Base-by-base conservation (phyloP, 1,140 invertebrate genomes). In the Triops longicaudatus region DNA sequence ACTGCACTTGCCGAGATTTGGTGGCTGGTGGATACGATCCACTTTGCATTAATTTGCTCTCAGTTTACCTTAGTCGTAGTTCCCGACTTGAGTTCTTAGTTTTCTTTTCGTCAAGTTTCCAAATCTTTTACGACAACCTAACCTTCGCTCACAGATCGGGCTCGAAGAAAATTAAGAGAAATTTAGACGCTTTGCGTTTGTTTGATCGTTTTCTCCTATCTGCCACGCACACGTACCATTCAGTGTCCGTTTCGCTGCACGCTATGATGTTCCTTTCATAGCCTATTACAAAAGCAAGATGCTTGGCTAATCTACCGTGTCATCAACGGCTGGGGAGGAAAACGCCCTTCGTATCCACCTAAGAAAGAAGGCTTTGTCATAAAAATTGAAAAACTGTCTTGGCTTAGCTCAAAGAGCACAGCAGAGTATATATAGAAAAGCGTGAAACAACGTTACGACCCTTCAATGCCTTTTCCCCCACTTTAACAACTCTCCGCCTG, bases 401-500 rank as follows among this genome's bases (percentile, higher is more conserved):
- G 50, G n/a, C 50, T 63, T 63, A 63, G 50, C 31, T 37, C 31
- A 63, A 63, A 17, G 17, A 63, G 22, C 12, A 6, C 14, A 63
- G 11, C 5, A 17, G 14, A 63, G 22, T 63, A 63, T 22, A 63
- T n/a, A 63, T 6, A 63, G 17, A 63, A 63, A 22, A 63, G 50
- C 50, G 50, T 63, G 50, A 63, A 63, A 63, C 50, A 63, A 63
- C 22, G 17, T 63, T 63, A 22, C 17, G 50, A 63, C 17, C 50
- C 50, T 22, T 63, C 22, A 17, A 63, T n/a, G 17, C 17, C 50
- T 63, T 22, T 63, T 63, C 50, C 7, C 50, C 17, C 50, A 22
- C 50, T 63, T 63, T 63, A 63, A 63, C 50, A 63, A 63, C 50
- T 63, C 14, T 63, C 50, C 22, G 50, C n/a, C 50, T 63, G 50